Base-by-base conservation (phyloP, 53 echinoderm and acorn worm genomes). In the Zoroaster sp. region DNA sequence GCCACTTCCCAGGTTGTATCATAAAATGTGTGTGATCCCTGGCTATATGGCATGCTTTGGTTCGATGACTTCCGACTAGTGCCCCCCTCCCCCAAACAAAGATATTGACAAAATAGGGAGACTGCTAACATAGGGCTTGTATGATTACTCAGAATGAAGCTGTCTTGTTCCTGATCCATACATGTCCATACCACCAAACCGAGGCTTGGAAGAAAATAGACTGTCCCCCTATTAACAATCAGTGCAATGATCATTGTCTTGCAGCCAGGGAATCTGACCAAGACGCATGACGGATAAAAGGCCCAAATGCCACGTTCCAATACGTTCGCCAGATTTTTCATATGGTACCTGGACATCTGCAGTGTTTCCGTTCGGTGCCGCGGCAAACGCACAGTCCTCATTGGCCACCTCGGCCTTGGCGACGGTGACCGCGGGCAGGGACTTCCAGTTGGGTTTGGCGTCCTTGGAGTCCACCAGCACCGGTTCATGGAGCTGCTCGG, bases 331-430 rank as follows among this genome's bases (percentile, higher is more conserved):
- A n/a, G n/a, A n/a, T n/a, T n/a, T n/a, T n/a, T n/a, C n/a, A n/a
- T n/a, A n/a, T n/a, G n/a, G n/a, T 87, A 97, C 97, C 97, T 97
- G 93, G 1, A 97, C 73, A 78, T 97, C 95, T 1, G 91, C 94
- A 32, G 92, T 78, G 30, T 88, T 94, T 10, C 97, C 97, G 78
- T 89, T 94, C 4, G 94, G 95, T 4, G 88, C 91, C 4, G 90
- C 83, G 10, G 80, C 97, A 91, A 97, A 95, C 6, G 91, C 66
- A 63, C 97, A 97, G 49, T 97, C 97, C 54, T 88, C 91, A 31
- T 69, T 63, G 21, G 79, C 89, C 17, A 97, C 91, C 43, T 92
- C 83, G 11, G 95, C 95, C 72, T 68, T 53, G 10, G 89, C 93
- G 18, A 93, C 94, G 36, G n/a, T 30, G 9, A 81, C 38, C 23